phyloP scores from a whole-genome alignment of 2,888 invertebrate species.

The Leptinotarsa peninsularis region DNA sequence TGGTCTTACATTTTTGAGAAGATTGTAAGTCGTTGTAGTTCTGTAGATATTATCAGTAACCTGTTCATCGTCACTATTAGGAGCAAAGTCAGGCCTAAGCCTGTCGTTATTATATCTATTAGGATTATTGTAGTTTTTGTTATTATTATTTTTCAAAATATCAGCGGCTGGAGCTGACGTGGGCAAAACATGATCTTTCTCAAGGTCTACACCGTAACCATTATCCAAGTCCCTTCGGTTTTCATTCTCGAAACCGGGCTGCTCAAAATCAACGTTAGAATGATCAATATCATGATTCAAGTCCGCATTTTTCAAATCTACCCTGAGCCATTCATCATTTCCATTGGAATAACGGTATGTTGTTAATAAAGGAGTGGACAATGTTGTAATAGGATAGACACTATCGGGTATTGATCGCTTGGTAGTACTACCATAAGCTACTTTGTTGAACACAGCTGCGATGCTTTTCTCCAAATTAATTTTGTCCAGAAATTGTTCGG shows the following conservation, averaged over 20 bases:
- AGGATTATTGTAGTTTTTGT: slow-evolving; percentile 81
- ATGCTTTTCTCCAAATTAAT: slow-evolving; percentile 75
- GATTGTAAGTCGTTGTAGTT: slow-evolving; percentile 69
- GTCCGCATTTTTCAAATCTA: slow-evolving; percentile 61
- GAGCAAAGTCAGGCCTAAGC: slow-evolving; percentile 60
- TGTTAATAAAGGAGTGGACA: slow-evolving; percentile 73
- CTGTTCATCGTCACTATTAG: slow-evolving; percentile 52
- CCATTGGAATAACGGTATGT: slow-evolving; percentile 68
- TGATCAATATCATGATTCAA: slow-evolving; percentile 48
- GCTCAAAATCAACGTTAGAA: slow-evolving; percentile 52
- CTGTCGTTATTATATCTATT: slow-evolving; percentile 70
- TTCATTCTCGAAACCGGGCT: slow-evolving; percentile 54
- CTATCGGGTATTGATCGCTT: slow-evolving; percentile 76
- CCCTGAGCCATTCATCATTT: slow-evolving; percentile 64
- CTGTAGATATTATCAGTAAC: slow-evolving; percentile 62
- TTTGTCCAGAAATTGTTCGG: slow-evolving; percentile 69
- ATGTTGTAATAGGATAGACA: slow-evolving; percentile 73
- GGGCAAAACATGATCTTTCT: slow-evolving; percentile 79
- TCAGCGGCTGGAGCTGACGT: slow-evolving; percentile 84
- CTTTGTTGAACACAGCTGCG: slow-evolving; percentile 77
- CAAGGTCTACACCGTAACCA: slow-evolving; percentile 76
- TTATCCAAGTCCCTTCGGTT: slow-evolving; percentile 59
- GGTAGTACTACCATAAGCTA: slow-evolving; percentile 78
- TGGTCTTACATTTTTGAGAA: slow-evolving; percentile 72
- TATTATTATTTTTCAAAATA: slow-evolving; percentile 81